A percentile compares a stretch with the other conserved stretches of the same genome.
phyloP scores from a whole-genome alignment of 2,113 vertebrate genomes.

The Sinocyclocheilus anshuiensis region DNA sequence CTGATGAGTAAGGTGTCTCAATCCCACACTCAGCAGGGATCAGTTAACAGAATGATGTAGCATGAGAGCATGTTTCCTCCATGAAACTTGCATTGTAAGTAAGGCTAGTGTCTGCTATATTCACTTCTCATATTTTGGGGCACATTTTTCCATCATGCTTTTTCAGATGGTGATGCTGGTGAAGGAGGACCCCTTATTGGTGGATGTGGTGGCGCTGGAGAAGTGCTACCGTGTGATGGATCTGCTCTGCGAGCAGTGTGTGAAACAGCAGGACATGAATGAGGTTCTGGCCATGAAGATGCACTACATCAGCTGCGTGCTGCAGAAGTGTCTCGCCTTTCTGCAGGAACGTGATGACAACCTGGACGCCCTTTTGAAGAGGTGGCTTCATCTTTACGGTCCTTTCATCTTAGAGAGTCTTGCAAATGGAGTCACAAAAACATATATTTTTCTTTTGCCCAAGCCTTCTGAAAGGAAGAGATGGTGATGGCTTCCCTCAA shows the following conservation, averaged over 20 bases:
- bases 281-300: constrained; percentile 87
- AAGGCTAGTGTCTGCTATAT: neutral
- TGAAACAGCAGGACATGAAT: constrained; percentile 84
- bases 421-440: constrained; percentile 1
- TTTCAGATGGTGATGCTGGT: constrained; percentile 81
- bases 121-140: constrained; percentile 18
- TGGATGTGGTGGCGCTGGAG: constrained; percentile 74
- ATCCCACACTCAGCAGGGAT: constrained; percentile 10
- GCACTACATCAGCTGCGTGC: constrained; percentile 85
- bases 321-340: constrained; percentile 80
- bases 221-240: constrained; percentile 82
- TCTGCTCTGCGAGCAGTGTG: constrained; percentile 77
- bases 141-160: neutral
- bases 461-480: constrained; percentile 83
- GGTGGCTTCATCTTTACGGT: constrained; percentile 61
- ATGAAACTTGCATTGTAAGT: constrained; percentile 23
- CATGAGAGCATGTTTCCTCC: constrained; percentile 4
- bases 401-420: neutral
- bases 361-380: constrained; percentile 79
- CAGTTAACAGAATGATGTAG: constrained; percentile 24
- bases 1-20: constrained; percentile 29
- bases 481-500: constrained; percentile 80
- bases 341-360: constrained; percentile 78
- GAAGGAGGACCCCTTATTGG: constrained; percentile 81
- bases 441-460: neutral